These are phyloP conservation scores for Akabosia matsudoensis DNA, from an alignment of 1,140 invertebrate species.

Conservation along the genomic window DNA sequence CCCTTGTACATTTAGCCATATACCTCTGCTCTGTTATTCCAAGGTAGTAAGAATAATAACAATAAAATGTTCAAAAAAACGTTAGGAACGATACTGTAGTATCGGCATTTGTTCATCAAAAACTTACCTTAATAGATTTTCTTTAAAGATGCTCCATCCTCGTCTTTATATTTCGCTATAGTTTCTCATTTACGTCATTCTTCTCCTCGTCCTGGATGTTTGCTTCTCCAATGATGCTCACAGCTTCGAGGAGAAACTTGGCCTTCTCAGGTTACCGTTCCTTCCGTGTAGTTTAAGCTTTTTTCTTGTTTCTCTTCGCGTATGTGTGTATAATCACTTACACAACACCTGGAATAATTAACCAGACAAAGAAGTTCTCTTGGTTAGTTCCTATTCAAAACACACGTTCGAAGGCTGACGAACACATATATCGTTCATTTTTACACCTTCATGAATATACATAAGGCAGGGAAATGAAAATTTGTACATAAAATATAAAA, in stretches of 20 bases:
- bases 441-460: constrained; percentile 21
- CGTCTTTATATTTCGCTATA: neutral
- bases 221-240: neutral
- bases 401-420: neutral
- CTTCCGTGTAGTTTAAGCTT: neutral
- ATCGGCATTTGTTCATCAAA: neutral
- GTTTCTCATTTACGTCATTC: neutral
- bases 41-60: neutral
- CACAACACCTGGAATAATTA: constrained; percentile 48
- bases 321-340: neutral
- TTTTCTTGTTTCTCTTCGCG: neutral
- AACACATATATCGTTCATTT: neutral
- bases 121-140: neutral
- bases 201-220: neutral
- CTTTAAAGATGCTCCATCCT: neutral
- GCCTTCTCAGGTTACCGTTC: neutral
- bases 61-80: neutral
- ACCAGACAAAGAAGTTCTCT: constrained; percentile 41
- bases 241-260: neutral
- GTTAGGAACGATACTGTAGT: neutral
- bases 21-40: neutral
- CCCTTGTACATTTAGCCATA: neutral
- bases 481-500: neutral
- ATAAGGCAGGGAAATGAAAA: neutral
- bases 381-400: constrained; percentile 35